Percentiles rank a stretch among this genome's conserved stretches.
phyloP scores from a whole-genome alignment of 2,797 vertebrate genomes.

The Pagetopsis macropterus region DNA sequence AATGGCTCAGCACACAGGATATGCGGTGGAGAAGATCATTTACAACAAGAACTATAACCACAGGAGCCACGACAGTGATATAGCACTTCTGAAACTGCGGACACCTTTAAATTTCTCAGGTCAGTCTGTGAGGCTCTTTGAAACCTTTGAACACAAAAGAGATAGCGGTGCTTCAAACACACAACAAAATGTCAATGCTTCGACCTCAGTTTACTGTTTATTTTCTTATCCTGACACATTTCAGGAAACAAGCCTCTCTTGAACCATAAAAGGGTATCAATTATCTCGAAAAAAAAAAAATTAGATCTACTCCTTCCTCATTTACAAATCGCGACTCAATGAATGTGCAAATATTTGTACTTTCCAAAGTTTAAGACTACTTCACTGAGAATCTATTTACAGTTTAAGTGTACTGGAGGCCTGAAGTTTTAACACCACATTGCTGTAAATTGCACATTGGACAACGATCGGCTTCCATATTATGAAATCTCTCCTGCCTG shows the following conservation, averaged over 20 bases:
- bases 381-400: not conserved
- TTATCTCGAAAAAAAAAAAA: not conserved
- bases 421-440: not conserved
- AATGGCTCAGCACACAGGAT: conserved; percentile 73
- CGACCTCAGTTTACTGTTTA: not conserved
- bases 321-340: not conserved
- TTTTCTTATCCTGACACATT: conserved; percentile 1
- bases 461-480: not conserved
- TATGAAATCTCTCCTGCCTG: not conserved
- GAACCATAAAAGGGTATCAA: not conserved
- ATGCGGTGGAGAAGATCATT: conserved; percentile 86
- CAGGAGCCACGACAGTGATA: conserved; percentile 88
- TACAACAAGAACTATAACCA: conserved; percentile 87
- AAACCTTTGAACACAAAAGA: not conserved
- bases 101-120: conserved; percentile 88
- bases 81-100: conserved; percentile 88
- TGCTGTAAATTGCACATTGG: not conserved
- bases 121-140: conserved; percentile 45
- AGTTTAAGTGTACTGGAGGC: not conserved
- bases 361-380: not conserved
- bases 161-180: not conserved
- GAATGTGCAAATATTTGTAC: not conserved
- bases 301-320: not conserved
- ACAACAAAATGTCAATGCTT: not conserved
- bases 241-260: not conserved